A percentile compares a stretch with the other conserved stretches of the same genome.
Conservation (phyloP, 2,797 vertebrate species). For the Tiaroga cobitis region DNA sequence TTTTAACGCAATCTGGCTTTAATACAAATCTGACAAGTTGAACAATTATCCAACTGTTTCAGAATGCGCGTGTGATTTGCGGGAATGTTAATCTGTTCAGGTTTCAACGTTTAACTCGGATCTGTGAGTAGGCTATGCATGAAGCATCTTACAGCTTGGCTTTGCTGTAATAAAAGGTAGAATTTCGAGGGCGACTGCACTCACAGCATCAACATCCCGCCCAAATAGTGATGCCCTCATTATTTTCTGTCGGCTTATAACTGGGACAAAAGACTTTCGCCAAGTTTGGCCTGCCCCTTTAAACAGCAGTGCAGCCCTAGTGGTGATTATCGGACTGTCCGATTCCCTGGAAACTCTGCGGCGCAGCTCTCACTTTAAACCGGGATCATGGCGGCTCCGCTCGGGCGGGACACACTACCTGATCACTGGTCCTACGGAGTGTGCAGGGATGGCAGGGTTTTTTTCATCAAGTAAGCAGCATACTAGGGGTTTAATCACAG, state of each 20-base stretch:
- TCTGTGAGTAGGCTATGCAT: slow-evolving; percentile 28
- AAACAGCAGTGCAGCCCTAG: slow-evolving; percentile 74
- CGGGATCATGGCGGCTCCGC: slow-evolving; percentile 91
- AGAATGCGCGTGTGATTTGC: slow-evolving; percentile 35
- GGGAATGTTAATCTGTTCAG: slow-evolving; percentile 53
- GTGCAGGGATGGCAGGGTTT: slow-evolving; percentile 92
- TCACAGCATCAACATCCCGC: slow-evolving; percentile 33
- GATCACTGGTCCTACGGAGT: slow-evolving; percentile 96
- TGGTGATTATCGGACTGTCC: slow-evolving; percentile 65
- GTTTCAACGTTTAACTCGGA: slow-evolving; percentile 23
- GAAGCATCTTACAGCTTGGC: neutral
- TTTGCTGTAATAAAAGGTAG: neutral
- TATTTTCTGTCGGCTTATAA: slow-evolving; percentile 57
- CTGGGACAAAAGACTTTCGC: slow-evolving; percentile 56
- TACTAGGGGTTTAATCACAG: slow-evolving; percentile 6
- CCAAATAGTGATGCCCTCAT: slow-evolving; percentile 3
- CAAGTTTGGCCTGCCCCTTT: slow-evolving; percentile 77
- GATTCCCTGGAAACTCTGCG: slow-evolving; percentile 74
- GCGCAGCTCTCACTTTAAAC: slow-evolving; percentile 67
- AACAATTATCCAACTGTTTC: slow-evolving; percentile 25
- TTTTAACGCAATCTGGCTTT: neutral
- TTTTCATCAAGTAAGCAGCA: slow-evolving; percentile 91
- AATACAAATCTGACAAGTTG: neutral
- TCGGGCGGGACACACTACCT: slow-evolving; percentile 92
- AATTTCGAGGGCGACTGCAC: neutral